These are phyloP conservation scores for Sisor rabdophorus DNA, from an alignment of 2,113 vertebrate genomes.

Conservation along the genomic window DNA sequence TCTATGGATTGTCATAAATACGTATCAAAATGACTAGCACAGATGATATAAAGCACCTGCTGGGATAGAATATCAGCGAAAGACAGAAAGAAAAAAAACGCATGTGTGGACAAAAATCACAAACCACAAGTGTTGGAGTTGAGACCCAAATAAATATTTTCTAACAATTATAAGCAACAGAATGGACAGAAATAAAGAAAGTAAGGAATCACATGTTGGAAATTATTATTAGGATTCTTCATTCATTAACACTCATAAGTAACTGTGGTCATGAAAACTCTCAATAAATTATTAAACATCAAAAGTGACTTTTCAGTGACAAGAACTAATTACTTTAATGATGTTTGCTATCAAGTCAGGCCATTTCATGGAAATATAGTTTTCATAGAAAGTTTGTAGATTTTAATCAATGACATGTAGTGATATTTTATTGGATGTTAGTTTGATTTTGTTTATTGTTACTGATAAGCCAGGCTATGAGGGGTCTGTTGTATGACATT, in stretches of 20 bases:
- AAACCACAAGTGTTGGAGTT: slow-evolving; percentile 19
- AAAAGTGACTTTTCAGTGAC: slow-evolving; percentile 13
- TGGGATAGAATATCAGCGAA: slow-evolving; percentile 37
- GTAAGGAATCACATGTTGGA: not conserved
- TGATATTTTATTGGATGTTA: not conserved
- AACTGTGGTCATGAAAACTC: not conserved
- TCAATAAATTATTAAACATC: too few relatives aligned
- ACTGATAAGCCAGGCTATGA: slow-evolving; percentile 23
- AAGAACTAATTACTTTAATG: not conserved
- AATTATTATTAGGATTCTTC: not conserved
- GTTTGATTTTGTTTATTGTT: slow-evolving; percentile 11
- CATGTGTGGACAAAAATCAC: slow-evolving; percentile 28
- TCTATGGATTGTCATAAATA: slow-evolving; percentile 32
- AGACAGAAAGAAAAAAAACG: slow-evolving; percentile 22
- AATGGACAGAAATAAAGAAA: slow-evolving; percentile 11
- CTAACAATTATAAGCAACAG: slow-evolving; percentile 23
- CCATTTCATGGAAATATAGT: not conserved
- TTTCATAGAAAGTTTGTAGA: not conserved
- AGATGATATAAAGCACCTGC: slow-evolving; percentile 23
- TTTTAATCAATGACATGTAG: not conserved
- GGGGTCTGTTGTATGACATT: not conserved
- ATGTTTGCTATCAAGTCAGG: slow-evolving; percentile 4
- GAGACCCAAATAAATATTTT: slow-evolving; percentile 5
- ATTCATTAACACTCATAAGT: not conserved
- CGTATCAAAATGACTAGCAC: slow-evolving; percentile 21